Conservation (phyloP, 2,888 invertebrate genomes). For the Coelogynopora nodosa region DNA sequence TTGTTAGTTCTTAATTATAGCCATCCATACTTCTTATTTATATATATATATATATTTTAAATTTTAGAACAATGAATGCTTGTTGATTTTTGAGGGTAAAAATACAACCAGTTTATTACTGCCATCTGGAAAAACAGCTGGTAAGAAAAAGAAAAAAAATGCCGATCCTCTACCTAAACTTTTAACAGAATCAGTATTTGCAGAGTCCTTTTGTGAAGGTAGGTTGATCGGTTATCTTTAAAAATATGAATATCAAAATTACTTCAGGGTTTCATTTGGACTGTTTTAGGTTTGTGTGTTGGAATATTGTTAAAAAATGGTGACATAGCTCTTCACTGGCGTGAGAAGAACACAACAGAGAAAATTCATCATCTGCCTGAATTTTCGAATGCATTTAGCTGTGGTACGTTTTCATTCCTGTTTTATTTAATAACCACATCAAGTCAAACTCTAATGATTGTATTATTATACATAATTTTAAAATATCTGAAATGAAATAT, state of each 20-base stretch:
- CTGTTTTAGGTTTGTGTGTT: background rate
- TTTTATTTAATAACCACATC: no score
- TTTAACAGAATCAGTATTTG: background rate
- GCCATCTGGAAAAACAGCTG: background rate
- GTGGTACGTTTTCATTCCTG: background rate
- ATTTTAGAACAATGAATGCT: background rate
- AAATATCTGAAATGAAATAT: no score
- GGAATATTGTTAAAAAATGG: constrained; percentile 5
- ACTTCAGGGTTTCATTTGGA: no score
- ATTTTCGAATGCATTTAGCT: constrained; percentile 5
- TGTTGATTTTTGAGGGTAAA: background rate
- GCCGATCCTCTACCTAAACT: constrained; percentile 14
- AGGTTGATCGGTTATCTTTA: background rate
- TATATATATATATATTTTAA: background rate
- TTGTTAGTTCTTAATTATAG: no score
- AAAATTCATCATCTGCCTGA: background rate
- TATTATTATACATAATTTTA: no score
- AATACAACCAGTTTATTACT: background rate
- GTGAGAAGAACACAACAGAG: background rate
- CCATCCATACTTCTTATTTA: no score
- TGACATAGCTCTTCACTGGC: background rate
- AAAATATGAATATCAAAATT: no score
- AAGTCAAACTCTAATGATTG: no score
- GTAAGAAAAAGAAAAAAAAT: background rate
- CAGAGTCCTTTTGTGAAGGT: constrained; percentile 4